phyloP scores from a whole-genome alignment of 2,888 invertebrate genomes.

The Coelogynopora nodosa region DNA sequence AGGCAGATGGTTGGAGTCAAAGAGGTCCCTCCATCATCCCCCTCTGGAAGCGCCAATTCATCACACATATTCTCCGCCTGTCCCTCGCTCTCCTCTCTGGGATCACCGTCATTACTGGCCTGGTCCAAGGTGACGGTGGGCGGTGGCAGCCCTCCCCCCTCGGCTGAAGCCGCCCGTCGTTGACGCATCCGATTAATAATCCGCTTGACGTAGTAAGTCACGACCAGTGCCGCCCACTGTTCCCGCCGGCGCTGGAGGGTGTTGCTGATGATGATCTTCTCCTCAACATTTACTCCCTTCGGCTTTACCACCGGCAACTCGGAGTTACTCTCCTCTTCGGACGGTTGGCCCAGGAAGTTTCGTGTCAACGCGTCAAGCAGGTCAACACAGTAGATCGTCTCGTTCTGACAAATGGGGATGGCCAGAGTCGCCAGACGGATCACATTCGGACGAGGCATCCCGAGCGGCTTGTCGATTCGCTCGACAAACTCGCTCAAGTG shows the following conservation, averaged over 20 bases:
- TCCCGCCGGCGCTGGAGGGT: conserved; percentile 44
- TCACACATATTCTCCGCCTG: neutral
- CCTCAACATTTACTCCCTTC: conserved; percentile 36
- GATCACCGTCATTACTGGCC: neutral
- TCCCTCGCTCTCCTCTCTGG: neutral
- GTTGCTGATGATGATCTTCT: conserved; percentile 44
- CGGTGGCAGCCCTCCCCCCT: neutral
- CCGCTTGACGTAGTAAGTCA: neutral
- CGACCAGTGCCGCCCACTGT: conserved; percentile 36
- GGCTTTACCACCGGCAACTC: conserved; percentile 39
- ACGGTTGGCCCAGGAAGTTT: conserved; percentile 92
- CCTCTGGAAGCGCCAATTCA: neutral
- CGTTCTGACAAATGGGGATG: conserved; percentile 85
- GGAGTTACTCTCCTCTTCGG: conserved; percentile 6
- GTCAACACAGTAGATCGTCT: conserved; percentile 95
- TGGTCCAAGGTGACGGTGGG: neutral
- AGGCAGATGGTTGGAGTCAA: neutral
- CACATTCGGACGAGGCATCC: conserved; percentile 95
- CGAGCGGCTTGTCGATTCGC: conserved; percentile 85
- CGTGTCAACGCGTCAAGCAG: conserved; percentile 94
- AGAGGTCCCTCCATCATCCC: neutral
- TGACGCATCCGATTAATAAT: neutral
- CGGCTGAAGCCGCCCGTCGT: neutral
- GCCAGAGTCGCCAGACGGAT: conserved; percentile 98
- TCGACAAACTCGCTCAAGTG: conserved; percentile 90